A percentile compares a stretch with the other conserved stretches of the same genome.
These are phyloP conservation scores for Geopemphigus sp. DNA, from an alignment of 1,140 invertebrate species.

Conservation along the genomic window DNA sequence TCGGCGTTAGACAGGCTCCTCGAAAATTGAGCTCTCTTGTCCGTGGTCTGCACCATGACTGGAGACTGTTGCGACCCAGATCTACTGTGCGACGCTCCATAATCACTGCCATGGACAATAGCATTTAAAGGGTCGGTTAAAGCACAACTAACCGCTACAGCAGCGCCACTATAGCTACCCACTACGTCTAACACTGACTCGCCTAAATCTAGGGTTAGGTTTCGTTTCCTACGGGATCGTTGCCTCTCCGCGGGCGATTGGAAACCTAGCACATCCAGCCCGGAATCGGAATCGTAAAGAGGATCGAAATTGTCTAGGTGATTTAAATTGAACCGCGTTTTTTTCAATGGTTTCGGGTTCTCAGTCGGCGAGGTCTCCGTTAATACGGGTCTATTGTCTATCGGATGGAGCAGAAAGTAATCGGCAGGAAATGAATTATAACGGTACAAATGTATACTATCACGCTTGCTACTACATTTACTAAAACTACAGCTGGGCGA, in stretches of 20 bases:
- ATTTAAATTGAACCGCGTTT: constrained; percentile 42
- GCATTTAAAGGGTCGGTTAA: constrained; percentile 48
- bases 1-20: constrained; percentile 79
- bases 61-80: constrained; percentile 45
- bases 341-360: constrained; percentile 40
- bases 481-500: constrained; percentile 49
- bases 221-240: constrained; percentile 39
- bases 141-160: constrained; percentile 47
- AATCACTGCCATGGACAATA: constrained; percentile 57
- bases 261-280: constrained; percentile 40
- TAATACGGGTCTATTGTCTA: constrained; percentile 44
- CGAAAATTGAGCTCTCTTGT: constrained; percentile 60
- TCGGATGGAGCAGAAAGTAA: constrained; percentile 42
- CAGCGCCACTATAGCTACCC: constrained; percentile 49
- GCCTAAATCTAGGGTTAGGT: constrained; percentile 44
- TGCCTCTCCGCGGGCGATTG: constrained; percentile 22
- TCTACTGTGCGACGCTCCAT: constrained; percentile 53
- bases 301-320: constrained; percentile 7
- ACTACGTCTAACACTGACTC: constrained; percentile 44
- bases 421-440: constrained; percentile 48
- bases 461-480: constrained; percentile 45
- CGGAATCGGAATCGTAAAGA: constrained; percentile 43
- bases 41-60: constrained; percentile 8
- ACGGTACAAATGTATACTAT: constrained; percentile 44
- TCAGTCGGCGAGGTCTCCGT: constrained; percentile 34